Percentiles rank a stretch among this genome's conserved stretches.
Conservation (phyloP, 2,888 invertebrate genomes). For the Thumatha senex region DNA sequence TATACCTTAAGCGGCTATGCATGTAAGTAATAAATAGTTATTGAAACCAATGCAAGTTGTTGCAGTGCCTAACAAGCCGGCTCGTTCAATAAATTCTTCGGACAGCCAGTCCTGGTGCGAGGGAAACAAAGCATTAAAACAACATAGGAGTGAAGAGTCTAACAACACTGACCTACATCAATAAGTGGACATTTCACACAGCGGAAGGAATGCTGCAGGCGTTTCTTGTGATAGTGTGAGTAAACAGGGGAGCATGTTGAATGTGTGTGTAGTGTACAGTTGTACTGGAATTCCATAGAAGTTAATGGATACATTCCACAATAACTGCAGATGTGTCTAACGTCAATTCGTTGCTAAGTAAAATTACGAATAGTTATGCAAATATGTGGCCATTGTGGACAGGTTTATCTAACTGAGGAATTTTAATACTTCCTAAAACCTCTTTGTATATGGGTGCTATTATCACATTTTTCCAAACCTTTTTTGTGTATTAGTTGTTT, state of each 20-base stretch:
- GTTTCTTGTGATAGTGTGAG: conserved; percentile 9
- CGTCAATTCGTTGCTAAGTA: conserved; percentile 4
- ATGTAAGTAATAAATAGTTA: background rate
- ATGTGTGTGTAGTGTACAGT: background rate
- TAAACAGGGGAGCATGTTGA: conserved; percentile 7
- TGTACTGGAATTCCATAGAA: conserved; percentile 8
- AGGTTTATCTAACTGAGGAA: background rate
- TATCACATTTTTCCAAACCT: background rate
- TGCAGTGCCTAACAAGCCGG: conserved; percentile 36
- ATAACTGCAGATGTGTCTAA: conserved; percentile 8
- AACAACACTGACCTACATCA: conserved; percentile 73
- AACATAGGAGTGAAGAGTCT: conserved; percentile 40
- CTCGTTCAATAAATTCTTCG: conserved; percentile 61
- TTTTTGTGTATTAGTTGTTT: background rate
- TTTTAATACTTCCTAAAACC: background rate
- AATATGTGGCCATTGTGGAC: background rate
- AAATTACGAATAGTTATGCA: conserved; percentile 2
- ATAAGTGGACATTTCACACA: conserved; percentile 65
- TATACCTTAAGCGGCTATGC: background rate
- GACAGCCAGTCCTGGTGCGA: conserved; percentile 39
- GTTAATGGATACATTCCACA: conserved; percentile 10
- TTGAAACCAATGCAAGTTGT: conserved; percentile 21
- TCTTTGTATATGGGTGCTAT: background rate
- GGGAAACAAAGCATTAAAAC: conserved; percentile 27
- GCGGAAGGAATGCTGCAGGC: conserved; percentile 57